Evolutionary conservation across 2,888 invertebrate species (phyloP).

Genomic region (Sinelater perroti): DNA sequence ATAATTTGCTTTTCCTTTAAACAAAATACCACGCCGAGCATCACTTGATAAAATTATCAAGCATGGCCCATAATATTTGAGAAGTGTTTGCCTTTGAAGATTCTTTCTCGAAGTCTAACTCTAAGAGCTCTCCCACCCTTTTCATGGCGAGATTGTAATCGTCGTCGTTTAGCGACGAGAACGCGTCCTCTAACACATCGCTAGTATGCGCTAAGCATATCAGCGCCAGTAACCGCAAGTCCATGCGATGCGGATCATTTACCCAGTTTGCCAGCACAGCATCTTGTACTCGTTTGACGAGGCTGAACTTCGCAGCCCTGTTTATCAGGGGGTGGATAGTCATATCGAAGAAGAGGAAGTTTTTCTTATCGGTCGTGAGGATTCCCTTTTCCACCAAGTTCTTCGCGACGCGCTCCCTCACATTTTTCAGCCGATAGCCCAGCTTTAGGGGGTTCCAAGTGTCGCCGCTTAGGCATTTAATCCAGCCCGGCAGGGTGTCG

Average conservation of each 20-base stretch:
- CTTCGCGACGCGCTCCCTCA: constrained; percentile 97
- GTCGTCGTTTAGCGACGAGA: constrained; percentile 95
- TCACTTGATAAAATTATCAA: constrained; percentile 98
- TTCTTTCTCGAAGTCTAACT: constrained; percentile 96
- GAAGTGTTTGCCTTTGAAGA: constrained; percentile 88
- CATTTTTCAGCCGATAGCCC: constrained; percentile 97
- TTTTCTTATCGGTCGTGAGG: constrained; percentile 98
- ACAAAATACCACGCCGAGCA: constrained; percentile 43
- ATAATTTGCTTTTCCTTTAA: no score
- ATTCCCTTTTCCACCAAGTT: constrained; percentile 99
- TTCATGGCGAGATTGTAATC: constrained; percentile 98
- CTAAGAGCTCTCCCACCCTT: constrained; percentile 92
- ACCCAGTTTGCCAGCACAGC: constrained; percentile 95
- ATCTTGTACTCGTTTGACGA: constrained; percentile 98
- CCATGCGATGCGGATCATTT: constrained; percentile 97
- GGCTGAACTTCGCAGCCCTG: constrained; percentile 90
- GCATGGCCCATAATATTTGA: constrained; percentile 98
- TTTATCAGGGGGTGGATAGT: constrained; percentile 99
- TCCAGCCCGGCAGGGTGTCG: constrained; percentile 98
- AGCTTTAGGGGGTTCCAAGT: constrained; percentile 99
- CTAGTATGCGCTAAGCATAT: constrained; percentile 97
- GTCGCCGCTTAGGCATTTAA: constrained; percentile 98
- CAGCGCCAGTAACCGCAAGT: constrained; percentile 90
- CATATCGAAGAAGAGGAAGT: constrained; percentile 99
- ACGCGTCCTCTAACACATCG: constrained; percentile 98